Conservation (phyloP, 2,888 invertebrate genomes). For the Phalera bucephala region DNA sequence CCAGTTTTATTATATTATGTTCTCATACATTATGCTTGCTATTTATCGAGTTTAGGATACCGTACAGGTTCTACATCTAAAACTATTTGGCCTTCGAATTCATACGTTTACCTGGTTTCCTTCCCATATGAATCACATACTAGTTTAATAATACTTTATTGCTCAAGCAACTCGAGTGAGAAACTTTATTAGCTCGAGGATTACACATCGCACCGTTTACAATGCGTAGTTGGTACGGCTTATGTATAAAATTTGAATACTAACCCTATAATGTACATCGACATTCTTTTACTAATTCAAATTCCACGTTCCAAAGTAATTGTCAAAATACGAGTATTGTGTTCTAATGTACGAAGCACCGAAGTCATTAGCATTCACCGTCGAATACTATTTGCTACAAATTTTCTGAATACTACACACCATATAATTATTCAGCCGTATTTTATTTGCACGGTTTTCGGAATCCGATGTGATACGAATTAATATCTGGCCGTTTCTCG, state of each 20-base stretch:
- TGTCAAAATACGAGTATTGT: conserved; percentile 29
- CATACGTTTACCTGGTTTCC: conserved; percentile 22
- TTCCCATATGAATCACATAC: conserved; percentile 32
- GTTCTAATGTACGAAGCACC: conserved; percentile 38
- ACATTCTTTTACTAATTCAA: conserved; percentile 15
- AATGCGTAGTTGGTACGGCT: too few relatives aligned
- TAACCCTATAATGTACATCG: too few relatives aligned
- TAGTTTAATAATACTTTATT: conserved; percentile 23
- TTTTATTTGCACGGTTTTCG: conserved; percentile 32
- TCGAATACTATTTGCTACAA: conserved; percentile 29
- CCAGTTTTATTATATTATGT: too few relatives aligned
- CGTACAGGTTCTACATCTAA: conserved; percentile 7
- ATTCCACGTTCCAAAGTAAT: conserved; percentile 31
- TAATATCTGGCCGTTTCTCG: conserved; percentile 17
- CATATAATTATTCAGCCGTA: conserved; percentile 22
- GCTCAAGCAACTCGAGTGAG: conserved; percentile 3
- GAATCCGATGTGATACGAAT: conserved; percentile 36
- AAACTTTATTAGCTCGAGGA: too few relatives aligned
- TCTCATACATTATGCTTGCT: too few relatives aligned
- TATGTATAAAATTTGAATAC: too few relatives aligned
- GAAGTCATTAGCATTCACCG: conserved; percentile 46
- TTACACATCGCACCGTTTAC: too few relatives aligned
- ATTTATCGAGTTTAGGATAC: too few relatives aligned
- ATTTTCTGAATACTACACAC: conserved; percentile 26
- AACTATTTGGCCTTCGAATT: conserved; percentile 26